These are phyloP conservation scores for Apotomis turbidana DNA, from an alignment of 2,888 invertebrate species.

Conservation along the genomic window DNA sequence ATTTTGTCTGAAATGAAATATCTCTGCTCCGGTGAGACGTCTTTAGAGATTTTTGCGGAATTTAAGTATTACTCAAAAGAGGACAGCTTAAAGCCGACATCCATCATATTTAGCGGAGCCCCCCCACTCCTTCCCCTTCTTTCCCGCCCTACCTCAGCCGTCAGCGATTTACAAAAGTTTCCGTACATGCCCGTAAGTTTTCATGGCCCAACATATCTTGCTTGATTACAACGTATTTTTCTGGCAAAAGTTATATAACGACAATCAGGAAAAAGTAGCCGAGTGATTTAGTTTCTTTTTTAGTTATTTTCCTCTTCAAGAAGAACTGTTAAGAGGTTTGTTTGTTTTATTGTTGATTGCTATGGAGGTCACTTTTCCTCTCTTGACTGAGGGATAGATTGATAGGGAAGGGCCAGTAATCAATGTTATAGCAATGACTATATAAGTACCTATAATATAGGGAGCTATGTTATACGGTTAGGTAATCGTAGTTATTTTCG, in stretches of 20 bases:
- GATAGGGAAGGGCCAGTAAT: neutral
- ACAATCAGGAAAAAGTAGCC: slow-evolving; percentile 32
- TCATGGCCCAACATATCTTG: slow-evolving; percentile 35
- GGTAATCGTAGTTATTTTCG: no score
- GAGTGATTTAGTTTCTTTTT: slow-evolving; percentile 36
- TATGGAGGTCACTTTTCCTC: neutral
- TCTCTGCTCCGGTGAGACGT: slow-evolving; percentile 12
- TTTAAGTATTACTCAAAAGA: slow-evolving; percentile 35
- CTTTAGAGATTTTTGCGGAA: slow-evolving; percentile 29
- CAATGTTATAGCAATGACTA: no score
- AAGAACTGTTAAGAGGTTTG: slow-evolving; percentile 1
- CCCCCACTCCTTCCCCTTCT: slow-evolving; percentile 26
- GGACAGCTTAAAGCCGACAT: slow-evolving; percentile 41
- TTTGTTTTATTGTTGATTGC: slow-evolving; percentile 16
- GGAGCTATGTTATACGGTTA: no score
- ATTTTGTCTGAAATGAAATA: slow-evolving; percentile 3
- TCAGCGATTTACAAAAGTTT: slow-evolving; percentile 50
- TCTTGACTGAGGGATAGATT: neutral
- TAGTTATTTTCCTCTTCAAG: slow-evolving; percentile 12
- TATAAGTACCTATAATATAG: no score
- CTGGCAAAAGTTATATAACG: slow-evolving; percentile 35
- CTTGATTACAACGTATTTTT: slow-evolving; percentile 41
- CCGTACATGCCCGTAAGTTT: slow-evolving; percentile 30
- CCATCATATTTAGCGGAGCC: slow-evolving; percentile 46
- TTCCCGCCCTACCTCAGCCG: slow-evolving; percentile 40